A percentile compares a stretch with the other conserved stretches of the same genome.
These are phyloP conservation scores for Labeo calbasu DNA, from an alignment of 2,797 vertebrate species.

Conservation along the genomic window DNA sequence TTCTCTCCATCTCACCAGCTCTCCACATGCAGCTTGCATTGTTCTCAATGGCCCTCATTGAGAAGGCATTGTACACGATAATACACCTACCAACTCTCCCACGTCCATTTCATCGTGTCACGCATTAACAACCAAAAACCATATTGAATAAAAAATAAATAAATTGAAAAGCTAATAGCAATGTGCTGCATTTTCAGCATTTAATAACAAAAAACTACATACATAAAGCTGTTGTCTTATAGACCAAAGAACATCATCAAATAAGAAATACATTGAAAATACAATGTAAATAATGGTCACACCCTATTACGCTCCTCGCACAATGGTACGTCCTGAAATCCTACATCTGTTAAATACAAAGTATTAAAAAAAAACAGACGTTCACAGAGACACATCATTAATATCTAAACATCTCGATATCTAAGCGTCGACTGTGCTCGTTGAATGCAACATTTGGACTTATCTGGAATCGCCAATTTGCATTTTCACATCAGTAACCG, in stretches of 20 bases:
- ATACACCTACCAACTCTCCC: slow-evolving; percentile 40
- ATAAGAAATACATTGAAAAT: slow-evolving; percentile 62
- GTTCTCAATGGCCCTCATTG: slow-evolving; percentile 62
- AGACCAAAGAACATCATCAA: slow-evolving; percentile 48
- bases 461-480: slow-evolving; percentile 43
- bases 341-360: slow-evolving; percentile 61
- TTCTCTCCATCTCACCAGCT: slow-evolving; percentile 75
- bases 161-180: neutral
- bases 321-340: slow-evolving; percentile 41
- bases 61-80: slow-evolving; percentile 50
- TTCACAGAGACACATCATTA: slow-evolving; percentile 59
- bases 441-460: slow-evolving; percentile 50
- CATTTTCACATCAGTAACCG: slow-evolving; percentile 46
- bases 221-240: slow-evolving; percentile 58
- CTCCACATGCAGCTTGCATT: slow-evolving; percentile 73
- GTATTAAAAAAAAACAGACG: slow-evolving; percentile 52
- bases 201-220: slow-evolving; percentile 64
- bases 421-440: slow-evolving; percentile 47
- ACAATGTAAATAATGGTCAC: slow-evolving; percentile 59
- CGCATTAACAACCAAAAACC: neutral
- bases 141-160: slow-evolving; percentile 2
- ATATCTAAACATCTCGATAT: slow-evolving; percentile 53
- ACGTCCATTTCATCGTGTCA: slow-evolving; percentile 36
- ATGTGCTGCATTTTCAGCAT: slow-evolving; percentile 46
- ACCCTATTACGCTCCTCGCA: slow-evolving; percentile 43